These are phyloP conservation scores for Dasypolia templi DNA, from an alignment of 2,888 invertebrate species.

Conservation along the genomic window DNA sequence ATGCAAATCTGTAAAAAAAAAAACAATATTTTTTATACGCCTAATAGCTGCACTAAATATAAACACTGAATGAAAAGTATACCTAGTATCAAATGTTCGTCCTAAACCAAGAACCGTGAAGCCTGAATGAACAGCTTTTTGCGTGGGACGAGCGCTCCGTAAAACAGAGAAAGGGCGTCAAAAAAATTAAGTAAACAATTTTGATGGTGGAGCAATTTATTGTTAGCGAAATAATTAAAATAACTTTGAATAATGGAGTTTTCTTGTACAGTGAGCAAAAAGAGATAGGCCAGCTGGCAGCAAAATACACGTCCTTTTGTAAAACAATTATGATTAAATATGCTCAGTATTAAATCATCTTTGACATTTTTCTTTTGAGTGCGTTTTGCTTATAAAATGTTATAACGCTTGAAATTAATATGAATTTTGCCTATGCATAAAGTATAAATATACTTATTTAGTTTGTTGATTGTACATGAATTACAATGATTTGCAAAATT, in stretches of 20 bases:
- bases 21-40: background rate
- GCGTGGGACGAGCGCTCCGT: slow-evolving; percentile 44
- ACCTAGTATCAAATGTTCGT: slow-evolving; percentile 7
- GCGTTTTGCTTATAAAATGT: background rate
- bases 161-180: slow-evolving; percentile 26
- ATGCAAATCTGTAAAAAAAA: too few species aligned
- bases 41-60: slow-evolving; percentile 16
- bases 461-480: background rate
- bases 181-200: slow-evolving; percentile 53
- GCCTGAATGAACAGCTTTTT: slow-evolving; percentile 36
- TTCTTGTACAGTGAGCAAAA: slow-evolving; percentile 51
- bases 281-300: slow-evolving; percentile 27
- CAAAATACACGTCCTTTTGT: slow-evolving; percentile 21
- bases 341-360: slow-evolving; percentile 2
- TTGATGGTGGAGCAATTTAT: slow-evolving; percentile 59
- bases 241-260: slow-evolving; percentile 59
- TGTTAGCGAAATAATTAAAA: slow-evolving; percentile 57
- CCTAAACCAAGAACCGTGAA: background rate
- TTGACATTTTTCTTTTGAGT: slow-evolving; percentile 6
- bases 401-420: background rate
- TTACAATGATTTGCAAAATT: background rate
- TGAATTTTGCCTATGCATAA: background rate
- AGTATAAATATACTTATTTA: background rate
- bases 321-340: slow-evolving; percentile 13
- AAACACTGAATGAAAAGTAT: slow-evolving; percentile 18